phyloP scores from a whole-genome alignment of 2,888 invertebrate species.

The Neuroscelio doddi region DNA sequence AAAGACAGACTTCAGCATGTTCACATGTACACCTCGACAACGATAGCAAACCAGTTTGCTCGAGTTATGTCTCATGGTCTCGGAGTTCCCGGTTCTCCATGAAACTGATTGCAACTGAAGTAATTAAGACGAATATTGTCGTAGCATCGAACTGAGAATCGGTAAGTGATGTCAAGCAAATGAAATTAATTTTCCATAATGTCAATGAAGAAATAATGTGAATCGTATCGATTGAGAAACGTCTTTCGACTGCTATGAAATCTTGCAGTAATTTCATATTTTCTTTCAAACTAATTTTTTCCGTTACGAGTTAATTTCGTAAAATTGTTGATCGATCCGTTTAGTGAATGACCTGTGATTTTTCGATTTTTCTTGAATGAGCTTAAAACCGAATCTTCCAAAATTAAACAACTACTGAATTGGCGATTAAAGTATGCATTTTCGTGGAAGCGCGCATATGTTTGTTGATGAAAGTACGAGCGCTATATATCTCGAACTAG shows the following conservation, averaged over 20 bases:
- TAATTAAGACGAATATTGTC: conserved; percentile 36
- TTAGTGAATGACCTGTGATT: background rate
- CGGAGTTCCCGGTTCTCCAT: conserved; percentile 22
- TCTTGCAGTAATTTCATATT: background rate
- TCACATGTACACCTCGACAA: conserved; percentile 13
- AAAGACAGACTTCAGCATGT: conserved; percentile 9
- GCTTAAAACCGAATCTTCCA: conserved; percentile 4
- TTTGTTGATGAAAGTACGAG: conserved; percentile 16
- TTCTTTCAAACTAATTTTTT: no score
- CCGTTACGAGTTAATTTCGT: background rate
- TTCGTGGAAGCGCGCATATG: conserved; percentile 4
- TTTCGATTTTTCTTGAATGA: background rate
- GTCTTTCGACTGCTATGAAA: background rate
- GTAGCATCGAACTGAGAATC: conserved; percentile 20
- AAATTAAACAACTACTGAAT: conserved; percentile 27
- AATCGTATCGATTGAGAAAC: background rate
- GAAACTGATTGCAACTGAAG: conserved; percentile 30
- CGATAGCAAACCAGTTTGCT: conserved; percentile 26
- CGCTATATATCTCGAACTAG: conserved; percentile 13
- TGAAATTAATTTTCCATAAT: conserved; percentile 22
- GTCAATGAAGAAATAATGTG: conserved; percentile 14
- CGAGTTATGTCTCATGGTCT: conserved; percentile 25
- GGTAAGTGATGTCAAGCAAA: conserved; percentile 26
- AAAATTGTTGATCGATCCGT: background rate
- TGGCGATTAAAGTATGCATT: conserved; percentile 20